Conservation (phyloP, 2,113 vertebrate species). For the Psammodynastes pulverulentus region DNA sequence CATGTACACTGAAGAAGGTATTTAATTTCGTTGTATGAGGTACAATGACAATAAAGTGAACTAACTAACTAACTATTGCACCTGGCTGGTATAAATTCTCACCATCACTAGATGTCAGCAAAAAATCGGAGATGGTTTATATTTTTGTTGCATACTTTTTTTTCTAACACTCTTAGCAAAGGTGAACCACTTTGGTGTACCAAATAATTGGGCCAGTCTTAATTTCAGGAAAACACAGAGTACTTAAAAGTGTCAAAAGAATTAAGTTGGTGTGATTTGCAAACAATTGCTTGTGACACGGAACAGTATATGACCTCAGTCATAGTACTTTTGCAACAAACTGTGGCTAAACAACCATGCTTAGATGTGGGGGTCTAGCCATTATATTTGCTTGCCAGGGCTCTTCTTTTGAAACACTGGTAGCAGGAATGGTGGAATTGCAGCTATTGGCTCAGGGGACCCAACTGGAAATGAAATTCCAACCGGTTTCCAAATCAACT, state of each 20-base stretch:
- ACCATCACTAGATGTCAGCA: background rate
- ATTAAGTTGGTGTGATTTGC: background rate
- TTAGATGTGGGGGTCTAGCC: background rate
- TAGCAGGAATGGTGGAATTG: background rate
- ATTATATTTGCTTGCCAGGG: background rate
- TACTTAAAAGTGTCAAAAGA: background rate
- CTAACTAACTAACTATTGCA: no score
- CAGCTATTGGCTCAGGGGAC: background rate
- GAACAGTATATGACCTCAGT: background rate
- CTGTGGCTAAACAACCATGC: background rate
- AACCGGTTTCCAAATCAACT: background rate
- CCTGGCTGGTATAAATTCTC: background rate
- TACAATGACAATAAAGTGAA: no score
- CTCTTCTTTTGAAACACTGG: background rate
- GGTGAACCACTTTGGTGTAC: background rate
- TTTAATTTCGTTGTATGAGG: no score
- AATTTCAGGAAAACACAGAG: background rate
- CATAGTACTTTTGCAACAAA: background rate
- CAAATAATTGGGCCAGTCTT: background rate
- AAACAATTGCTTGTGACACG: background rate
- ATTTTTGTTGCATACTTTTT: background rate
- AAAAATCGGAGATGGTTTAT: background rate
- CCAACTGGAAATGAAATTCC: background rate
- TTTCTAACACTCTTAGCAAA: background rate
- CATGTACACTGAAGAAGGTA: no score